Evolutionary conservation across 1,140 invertebrate species (phyloP), one percentile per base, ranked within the genome.

Genomic region (Coboldia fuscipes): DNA sequence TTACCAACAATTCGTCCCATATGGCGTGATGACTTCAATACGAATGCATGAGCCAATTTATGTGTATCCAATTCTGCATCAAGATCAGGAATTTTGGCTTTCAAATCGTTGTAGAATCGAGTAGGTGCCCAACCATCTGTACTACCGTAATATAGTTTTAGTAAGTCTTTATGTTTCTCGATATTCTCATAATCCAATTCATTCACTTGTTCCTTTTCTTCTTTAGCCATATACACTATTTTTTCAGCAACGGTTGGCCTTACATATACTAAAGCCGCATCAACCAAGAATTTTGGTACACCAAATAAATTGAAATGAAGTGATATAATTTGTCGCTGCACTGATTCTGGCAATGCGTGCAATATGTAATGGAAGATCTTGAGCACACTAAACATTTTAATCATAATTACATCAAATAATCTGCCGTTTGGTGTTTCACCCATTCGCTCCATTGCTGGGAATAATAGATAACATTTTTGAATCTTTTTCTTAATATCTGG

Each of bases 381-480:
- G 14, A 54, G 45, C 0, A 48, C 44, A 6, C 43, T 48, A 23
- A 50, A 48, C 1, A 49, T 16, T 0, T 48, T 47, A 40, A 51
- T 43, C n/a, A 28, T 45, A 12, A 54, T 38, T 36, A 51, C 52
- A 10, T 73, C 48, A 22, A 55, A 65, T 2, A 70, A 39, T 46
- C 68, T 66, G 21, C 83, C 84, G 47, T 76, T 75, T 7, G 63
- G 66, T 17, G 69, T 75, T 13, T 65, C 56, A 10, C 66, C 65
- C 68, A 90, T 81, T 30, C 69, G 48, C 51, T 88, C 79, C 9
- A 90, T 59, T 0, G 82, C 81, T 5, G 84, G 84, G 57, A 86
- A 88, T 0, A 89, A 45, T 29, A 88, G 52, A 48, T 73, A 84
- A 45, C 58, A 61, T 42, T 66, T 65, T 6, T 48, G 45, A 21